Conservation (phyloP, 2,797 vertebrate species). For the Gobionotothen gibberifrons region DNA sequence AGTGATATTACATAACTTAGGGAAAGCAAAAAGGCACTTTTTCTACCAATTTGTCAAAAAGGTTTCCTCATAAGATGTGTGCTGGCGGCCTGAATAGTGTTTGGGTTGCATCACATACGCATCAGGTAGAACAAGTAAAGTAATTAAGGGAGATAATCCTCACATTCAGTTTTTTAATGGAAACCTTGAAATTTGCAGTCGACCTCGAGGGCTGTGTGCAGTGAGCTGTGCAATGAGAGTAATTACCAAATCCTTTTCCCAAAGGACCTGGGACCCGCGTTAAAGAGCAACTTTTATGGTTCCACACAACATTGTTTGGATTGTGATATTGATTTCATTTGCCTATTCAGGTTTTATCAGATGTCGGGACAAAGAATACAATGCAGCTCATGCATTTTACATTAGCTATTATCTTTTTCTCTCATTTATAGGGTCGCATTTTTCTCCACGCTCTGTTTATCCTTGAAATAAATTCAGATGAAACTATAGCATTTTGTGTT, state of each 20-base stretch:
- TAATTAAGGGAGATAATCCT: constrained; percentile 33
- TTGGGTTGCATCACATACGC: not conserved
- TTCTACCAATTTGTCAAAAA: not conserved
- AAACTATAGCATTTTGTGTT: constrained; percentile 8
- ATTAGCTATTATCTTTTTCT: constrained; percentile 21
- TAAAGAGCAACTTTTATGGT: constrained; percentile 10
- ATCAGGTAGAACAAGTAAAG: constrained; percentile 24
- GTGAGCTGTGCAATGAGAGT: constrained; percentile 11
- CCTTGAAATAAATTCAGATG: not conserved
- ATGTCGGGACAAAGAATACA: not conserved
- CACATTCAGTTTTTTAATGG: constrained; percentile 12
- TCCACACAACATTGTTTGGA: constrained; percentile 2
- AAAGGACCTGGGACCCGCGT: constrained; percentile 11
- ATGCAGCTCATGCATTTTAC: constrained; percentile 39
- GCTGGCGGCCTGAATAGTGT: constrained; percentile 21
- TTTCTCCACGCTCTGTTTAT: not conserved
- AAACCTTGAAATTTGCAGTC: constrained; percentile 24
- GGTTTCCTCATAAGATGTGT: not conserved
- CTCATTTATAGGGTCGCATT: constrained; percentile 13
- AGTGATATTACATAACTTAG: not conserved
- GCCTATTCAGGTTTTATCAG: constrained; percentile 31
- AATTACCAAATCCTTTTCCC: constrained; percentile 20
- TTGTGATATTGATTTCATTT: constrained; percentile 20
- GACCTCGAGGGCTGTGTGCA: constrained; percentile 14
- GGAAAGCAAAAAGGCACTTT: not conserved